These are phyloP conservation scores for Nixonia krombeini DNA, from an alignment of 1,140 invertebrate genomes.

Conservation along the genomic window DNA sequence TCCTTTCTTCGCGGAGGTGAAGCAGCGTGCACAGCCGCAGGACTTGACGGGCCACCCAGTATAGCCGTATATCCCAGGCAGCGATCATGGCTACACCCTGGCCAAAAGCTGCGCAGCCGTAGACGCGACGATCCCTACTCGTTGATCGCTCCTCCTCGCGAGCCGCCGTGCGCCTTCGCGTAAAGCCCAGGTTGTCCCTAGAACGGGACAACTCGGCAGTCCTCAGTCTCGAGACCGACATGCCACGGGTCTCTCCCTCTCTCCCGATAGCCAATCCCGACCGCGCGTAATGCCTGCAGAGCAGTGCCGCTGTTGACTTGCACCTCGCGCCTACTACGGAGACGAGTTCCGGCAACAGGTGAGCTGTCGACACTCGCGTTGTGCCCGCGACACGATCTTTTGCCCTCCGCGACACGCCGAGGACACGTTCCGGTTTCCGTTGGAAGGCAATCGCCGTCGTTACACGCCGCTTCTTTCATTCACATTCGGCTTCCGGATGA, in stretches of 20 bases:
- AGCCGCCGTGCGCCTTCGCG: conserved; percentile 35
- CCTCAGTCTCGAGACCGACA: conserved; percentile 50
- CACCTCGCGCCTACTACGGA: conserved; percentile 12
- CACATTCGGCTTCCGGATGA: too few species aligned
- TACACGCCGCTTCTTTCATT: too few species aligned
- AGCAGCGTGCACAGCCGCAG: too few species aligned
- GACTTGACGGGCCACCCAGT: conserved; percentile 39
- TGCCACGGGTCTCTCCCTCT: conserved; percentile 45
- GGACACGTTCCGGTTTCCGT: not conserved
- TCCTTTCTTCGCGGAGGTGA: too few species aligned
- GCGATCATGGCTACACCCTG: conserved; percentile 51
- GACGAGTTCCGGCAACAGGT: conserved; percentile 55
- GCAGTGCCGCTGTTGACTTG: conserved; percentile 29
- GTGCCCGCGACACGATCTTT: too few species aligned
- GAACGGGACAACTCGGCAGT: conserved; percentile 28
- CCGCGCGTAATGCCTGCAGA: conserved; percentile 43
- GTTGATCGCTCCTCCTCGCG: conserved; percentile 41
- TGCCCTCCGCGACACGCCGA: not conserved
- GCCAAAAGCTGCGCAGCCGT: conserved; percentile 54
- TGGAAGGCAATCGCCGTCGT: too few species aligned
- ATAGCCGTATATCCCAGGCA: conserved; percentile 48
- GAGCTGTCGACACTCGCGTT: conserved; percentile 24
- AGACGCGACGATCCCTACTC: conserved; percentile 12
- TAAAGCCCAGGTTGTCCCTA: conserved; percentile 33
- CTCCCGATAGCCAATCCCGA: conserved; percentile 25